These are phyloP conservation scores for Agapetus fuscipes DNA, from an alignment of 2,888 invertebrate species.

Conservation along the genomic window DNA sequence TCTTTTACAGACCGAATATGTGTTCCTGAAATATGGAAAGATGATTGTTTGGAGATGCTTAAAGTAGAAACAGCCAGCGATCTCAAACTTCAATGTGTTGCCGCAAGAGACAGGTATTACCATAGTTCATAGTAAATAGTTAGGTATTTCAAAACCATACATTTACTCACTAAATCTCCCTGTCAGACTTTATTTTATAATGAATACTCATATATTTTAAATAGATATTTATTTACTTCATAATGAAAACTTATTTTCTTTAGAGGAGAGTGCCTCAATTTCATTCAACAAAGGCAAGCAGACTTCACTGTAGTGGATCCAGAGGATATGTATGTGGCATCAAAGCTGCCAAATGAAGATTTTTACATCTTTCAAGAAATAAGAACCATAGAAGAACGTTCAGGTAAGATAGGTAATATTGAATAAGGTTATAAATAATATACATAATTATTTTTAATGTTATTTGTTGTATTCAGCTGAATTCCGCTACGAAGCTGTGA, in stretches of 20 bases:
- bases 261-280: slow-evolving; percentile 65
- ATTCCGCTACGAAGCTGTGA: slow-evolving; percentile 73
- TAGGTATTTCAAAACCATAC: background rate
- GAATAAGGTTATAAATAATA: background rate
- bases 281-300: slow-evolving; percentile 65
- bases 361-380: slow-evolving; percentile 69
- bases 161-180: no score
- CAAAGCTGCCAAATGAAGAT: slow-evolving; percentile 60
- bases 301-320: slow-evolving; percentile 78
- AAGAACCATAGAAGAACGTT: slow-evolving; percentile 64
- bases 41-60: slow-evolving; percentile 56
- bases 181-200: no score
- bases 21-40: background rate
- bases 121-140: slow-evolving; percentile 3
- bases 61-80: slow-evolving; percentile 49
- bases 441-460: background rate
- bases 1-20: background rate
- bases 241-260: slow-evolving; percentile 17
- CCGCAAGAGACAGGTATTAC: slow-evolving; percentile 60
- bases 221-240: no score
- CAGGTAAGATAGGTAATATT: slow-evolving; percentile 40
- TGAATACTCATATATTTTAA: no score
- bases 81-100: slow-evolving; percentile 51
- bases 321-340: slow-evolving; percentile 80
- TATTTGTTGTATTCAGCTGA: slow-evolving; percentile 46